Evolutionary conservation across 53 echinoderm and acorn worm genomes (phyloP).

Genomic region (Actinopyga echinites): DNA sequence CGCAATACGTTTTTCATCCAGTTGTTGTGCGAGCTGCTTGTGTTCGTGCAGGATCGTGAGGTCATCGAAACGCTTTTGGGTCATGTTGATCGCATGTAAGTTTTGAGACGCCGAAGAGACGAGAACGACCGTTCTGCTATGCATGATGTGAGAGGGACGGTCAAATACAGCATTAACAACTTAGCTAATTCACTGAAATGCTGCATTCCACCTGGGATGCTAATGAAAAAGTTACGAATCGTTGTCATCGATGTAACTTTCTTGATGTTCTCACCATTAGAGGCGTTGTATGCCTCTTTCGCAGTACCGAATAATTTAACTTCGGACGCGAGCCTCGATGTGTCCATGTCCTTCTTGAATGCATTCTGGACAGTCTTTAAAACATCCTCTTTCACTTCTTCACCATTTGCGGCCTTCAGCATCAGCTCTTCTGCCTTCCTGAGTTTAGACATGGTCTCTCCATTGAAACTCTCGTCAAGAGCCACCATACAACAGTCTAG

Average conservation of each 20-base stretch:
- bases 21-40: not conserved
- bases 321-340: constrained; percentile 22
- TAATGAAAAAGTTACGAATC: not conserved
- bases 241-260: not conserved
- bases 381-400: constrained; percentile 4
- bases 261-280: constrained; percentile 26
- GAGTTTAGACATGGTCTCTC: constrained; percentile 6
- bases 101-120: constrained; percentile 19
- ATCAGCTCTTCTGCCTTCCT: constrained; percentile 11
- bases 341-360: constrained; percentile 17
- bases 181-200: constrained; percentile 5
- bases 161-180: constrained; percentile 22
- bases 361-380: constrained; percentile 1
- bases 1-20: no score
- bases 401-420: constrained; percentile 16
- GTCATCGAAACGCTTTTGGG: constrained; percentile 37
- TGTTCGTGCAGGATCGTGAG: constrained; percentile 33
- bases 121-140: constrained; percentile 41
- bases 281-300: constrained; percentile 9
- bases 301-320: not conserved
- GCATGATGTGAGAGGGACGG: constrained; percentile 39
- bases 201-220: constrained; percentile 6
- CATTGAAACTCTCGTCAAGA: constrained; percentile 10
- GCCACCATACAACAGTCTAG: constrained; percentile 22
- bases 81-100: constrained; percentile 51